Evolutionary conservation across 2,797 vertebrate genomes (phyloP).

Genomic region (Monodelphis domestica): DNA sequence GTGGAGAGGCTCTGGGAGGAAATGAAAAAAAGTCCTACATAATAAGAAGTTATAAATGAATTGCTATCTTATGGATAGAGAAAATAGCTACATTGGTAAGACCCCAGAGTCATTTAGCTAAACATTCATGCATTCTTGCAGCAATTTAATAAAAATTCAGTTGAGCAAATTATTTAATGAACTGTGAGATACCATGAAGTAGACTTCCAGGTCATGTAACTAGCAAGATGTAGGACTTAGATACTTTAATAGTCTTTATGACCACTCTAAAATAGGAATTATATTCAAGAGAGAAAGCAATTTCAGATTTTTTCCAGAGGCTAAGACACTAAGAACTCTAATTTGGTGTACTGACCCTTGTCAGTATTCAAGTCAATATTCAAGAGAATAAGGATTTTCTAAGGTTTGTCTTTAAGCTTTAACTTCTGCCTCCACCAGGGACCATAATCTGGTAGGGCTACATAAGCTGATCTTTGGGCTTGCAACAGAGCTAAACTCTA

Average conservation of each 20-base stretch:
- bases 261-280: background rate
- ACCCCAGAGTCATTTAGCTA: background rate
- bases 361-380: no score
- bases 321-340: background rate
- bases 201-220: background rate
- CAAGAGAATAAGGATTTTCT: no score
- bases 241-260: background rate
- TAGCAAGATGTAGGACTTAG: background rate
- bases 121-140: background rate
- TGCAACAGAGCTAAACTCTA: background rate
- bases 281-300: background rate
- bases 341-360: background rate
- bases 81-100: background rate
- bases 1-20: background rate
- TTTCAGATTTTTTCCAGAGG: background rate
- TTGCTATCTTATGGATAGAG: background rate
- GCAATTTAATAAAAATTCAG: background rate
- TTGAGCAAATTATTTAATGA: background rate
- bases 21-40: background rate
- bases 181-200: background rate
- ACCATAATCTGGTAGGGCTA: background rate
- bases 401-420: no score
- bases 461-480: background rate
- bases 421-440: background rate
- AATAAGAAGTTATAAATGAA: background rate